phyloP scores from a whole-genome alignment of 2,888 invertebrate species.

The Pandemis heparana region DNA sequence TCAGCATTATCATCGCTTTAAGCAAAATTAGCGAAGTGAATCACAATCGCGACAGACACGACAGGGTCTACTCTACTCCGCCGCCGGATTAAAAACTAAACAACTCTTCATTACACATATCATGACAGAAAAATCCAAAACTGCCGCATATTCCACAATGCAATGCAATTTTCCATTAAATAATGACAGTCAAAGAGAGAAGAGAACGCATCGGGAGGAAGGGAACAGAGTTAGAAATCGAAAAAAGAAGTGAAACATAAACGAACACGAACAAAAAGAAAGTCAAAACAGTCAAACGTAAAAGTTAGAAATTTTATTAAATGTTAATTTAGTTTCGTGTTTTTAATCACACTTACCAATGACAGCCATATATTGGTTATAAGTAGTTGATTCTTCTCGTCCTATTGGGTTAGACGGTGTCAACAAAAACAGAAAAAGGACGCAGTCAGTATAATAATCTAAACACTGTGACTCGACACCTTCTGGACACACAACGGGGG shows the following conservation, averaged over 20 bases:
- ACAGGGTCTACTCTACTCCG: conserved; percentile 71
- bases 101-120: conserved; percentile 53
- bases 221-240: conserved; percentile 56
- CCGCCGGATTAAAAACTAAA: conserved; percentile 65
- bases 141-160: conserved; percentile 85
- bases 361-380: conserved; percentile 98
- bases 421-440: conserved; percentile 90
- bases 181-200: conserved; percentile 70
- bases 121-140: conserved; percentile 62
- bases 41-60: conserved; percentile 66
- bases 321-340: conserved; percentile 82
- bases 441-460: conserved; percentile 84
- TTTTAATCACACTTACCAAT: conserved; percentile 93
- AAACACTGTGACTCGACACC: conserved; percentile 74
- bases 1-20: background rate
- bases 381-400: conserved; percentile 98
- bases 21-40: background rate
- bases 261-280: conserved; percentile 51
- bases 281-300: conserved; percentile 64
- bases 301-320: conserved; percentile 79
- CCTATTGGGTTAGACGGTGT: conserved; percentile 90
- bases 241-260: conserved; percentile 60
- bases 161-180: conserved; percentile 76
- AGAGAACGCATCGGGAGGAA: conserved; percentile 60
- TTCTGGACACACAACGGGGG: conserved; percentile 70